Conservation (phyloP, 2,113 vertebrate species). For the Sceloporus tristichus region DNA sequence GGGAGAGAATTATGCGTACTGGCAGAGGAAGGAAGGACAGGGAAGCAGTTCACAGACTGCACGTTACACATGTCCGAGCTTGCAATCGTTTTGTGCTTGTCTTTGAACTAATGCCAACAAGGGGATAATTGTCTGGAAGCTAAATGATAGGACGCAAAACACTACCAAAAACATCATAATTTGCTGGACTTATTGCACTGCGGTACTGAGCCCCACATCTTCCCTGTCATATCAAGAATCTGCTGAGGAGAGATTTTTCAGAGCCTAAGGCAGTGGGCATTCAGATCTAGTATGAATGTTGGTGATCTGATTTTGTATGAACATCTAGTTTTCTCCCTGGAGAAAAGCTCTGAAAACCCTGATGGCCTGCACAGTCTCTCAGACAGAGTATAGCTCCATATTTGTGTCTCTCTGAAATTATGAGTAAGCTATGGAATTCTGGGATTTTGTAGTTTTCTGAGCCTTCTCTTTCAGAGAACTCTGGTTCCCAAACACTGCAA, state of each 20-base stretch:
- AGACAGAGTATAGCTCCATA: too few relatives aligned
- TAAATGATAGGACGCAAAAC: slow-evolving; percentile 12
- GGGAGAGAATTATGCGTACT: slow-evolving; percentile 26
- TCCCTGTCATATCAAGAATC: slow-evolving; percentile 17
- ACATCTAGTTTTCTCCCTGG: neutral
- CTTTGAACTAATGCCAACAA: slow-evolving; percentile 44
- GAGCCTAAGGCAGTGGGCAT: slow-evolving; percentile 31
- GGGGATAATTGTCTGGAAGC: neutral
- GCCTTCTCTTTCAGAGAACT: too few relatives aligned
- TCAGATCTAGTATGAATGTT: slow-evolving; percentile 29
- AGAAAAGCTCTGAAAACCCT: neutral
- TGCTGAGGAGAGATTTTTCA: slow-evolving; percentile 3
- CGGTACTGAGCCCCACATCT: slow-evolving; percentile 20
- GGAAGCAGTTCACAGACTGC: slow-evolving; percentile 31
- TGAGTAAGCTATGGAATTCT: neutral
- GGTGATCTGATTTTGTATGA: neutral
- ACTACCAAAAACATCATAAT: slow-evolving; percentile 17
- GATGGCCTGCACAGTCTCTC: neutral
- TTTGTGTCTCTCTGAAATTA: neutral
- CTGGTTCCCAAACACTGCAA: too few relatives aligned
- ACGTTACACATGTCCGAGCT: slow-evolving; percentile 28
- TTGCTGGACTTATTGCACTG: slow-evolving; percentile 36
- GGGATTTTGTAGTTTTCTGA: too few relatives aligned
- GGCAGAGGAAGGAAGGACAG: slow-evolving; percentile 29
- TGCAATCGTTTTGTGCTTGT: slow-evolving; percentile 49